Evolutionary conservation across 2,113 vertebrate species (phyloP), one percentile per base, ranked within the genome.

Genomic region (Melanotaenia duboulayi): DNA sequence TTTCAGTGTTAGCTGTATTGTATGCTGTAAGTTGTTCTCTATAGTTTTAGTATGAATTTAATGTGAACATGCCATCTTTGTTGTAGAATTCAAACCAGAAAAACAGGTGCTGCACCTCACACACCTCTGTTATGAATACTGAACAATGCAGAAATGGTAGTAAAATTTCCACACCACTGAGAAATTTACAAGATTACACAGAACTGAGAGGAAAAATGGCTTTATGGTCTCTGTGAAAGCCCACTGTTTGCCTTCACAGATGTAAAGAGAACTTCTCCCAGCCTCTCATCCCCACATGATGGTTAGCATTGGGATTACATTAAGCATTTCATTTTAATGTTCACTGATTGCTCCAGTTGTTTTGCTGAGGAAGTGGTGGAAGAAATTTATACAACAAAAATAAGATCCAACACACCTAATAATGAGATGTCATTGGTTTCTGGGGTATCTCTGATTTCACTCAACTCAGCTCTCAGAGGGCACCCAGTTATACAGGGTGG

Each of bases 311-410:
- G 7, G 51, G 44, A 62, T 69, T 24, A 37, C 59, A 55, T 39
- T n/a, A 37, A 73, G 23, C 50, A 25, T 65, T 66, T 79, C 69
- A 69, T 84, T 67, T 55, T 68, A 79, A 71, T 28, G 16, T 13
- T 24, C 5, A 0, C 59, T 84, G 69, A 90, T 87, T 83, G 66
- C 82, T 80, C 44, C 32, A 75, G 76, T 82, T 76, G 66, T 74
- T 83, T 44, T 22, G 0, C 52, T n/a, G 28, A 57, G 56, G 22
- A 24, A 71, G 71, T 23, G 46, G 55, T 35, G 24, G 37, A 22
- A 52, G 40, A 62, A 12, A 50, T 63, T 11, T 35, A 50, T 24
- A 25, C 20, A 24, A 54, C 12, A 66, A 77, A 68, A 66, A 80
- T 67, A 13, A 70, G 51, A 74, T 72, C 56, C 40, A 3, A 46